Percentiles rank a stretch among this genome's conserved stretches.
These are phyloP conservation scores for Arctopsyche grandis DNA, from an alignment of 1,140 invertebrate species.

Conservation along the genomic window DNA sequence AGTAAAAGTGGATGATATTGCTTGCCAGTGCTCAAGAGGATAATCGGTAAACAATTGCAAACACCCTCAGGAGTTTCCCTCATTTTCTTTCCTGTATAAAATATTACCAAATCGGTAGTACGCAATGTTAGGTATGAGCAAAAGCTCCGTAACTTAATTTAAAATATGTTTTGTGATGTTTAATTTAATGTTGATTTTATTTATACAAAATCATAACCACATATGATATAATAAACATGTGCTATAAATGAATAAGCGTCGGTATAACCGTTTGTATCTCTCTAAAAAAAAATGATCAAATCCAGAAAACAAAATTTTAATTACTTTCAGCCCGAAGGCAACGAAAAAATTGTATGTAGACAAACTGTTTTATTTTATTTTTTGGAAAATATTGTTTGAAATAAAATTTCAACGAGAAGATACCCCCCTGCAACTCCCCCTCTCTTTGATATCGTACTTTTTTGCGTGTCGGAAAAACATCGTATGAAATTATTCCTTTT, in stretches of 20 bases:
- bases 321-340: conserved; percentile 51
- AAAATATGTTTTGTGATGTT: too few species aligned
- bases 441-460: background rate
- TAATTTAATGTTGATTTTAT: too few species aligned
- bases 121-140: background rate
- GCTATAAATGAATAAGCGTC: background rate
- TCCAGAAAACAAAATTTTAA: conserved; percentile 53
- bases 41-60: conserved; percentile 50
- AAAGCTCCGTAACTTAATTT: too few species aligned
- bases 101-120: background rate
- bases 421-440: background rate
- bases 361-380: conserved; percentile 34
- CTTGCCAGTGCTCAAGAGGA: conserved; percentile 35
- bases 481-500: background rate
- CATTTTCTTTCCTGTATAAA: background rate
- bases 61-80: background rate
- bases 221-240: too few species aligned
- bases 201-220: too few species aligned
- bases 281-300: conserved; percentile 35
- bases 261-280: conserved; percentile 32
- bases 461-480: background rate
- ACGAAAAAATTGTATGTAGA: conserved; percentile 51
- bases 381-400: background rate
- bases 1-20: conserved; percentile 19
- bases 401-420: conserved; percentile 29